Base-by-base conservation (phyloP, 2,113 vertebrate genomes). In the Podarcis muralis region DNA sequence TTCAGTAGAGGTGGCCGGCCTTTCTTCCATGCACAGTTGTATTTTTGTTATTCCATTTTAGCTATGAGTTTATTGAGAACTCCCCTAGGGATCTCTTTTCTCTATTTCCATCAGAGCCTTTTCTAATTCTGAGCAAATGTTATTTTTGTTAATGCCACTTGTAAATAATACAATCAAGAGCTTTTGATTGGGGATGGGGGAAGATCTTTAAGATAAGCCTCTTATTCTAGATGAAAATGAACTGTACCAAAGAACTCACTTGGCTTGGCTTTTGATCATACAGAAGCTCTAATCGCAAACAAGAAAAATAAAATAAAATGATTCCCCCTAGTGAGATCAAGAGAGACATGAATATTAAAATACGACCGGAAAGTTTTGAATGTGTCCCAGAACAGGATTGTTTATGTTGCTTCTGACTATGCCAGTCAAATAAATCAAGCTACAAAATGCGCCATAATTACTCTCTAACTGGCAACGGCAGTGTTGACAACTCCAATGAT, bases 341-440 rank as follows among this genome's bases (percentile, higher is more conserved):
- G 93, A 91, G 81, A 85, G 81, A 84, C 87, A 92, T 95, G 90
- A 95, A 95, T 95, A 95, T 95, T 93, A 94, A 94, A 95, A 92
- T 90, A 88, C 66, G 95, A 92, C 92, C 90, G 91, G 84, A 91
- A 94, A 94, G 85, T 86, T 94, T 88, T 90, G 93, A 92, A 91
- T 92, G 59, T 85, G 88, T 89, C 92, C 93, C 93, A 94, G 90
- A 91, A 87, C 90, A 89, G 85, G 83, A 90, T 93, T 95, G 93
- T 93, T 95, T 94, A 94, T 92, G 88, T 90, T 89, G 88, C 89
- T 59, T 93, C 92, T 93, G 93, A 95, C 90, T 91, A 88, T 53
- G 89, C 90, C 93, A 91, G 88, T 93, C 92, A 95, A 90, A 95
- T 94, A 95, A 96, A 95, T 95, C 92, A 94, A 86, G 78, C 74